These are phyloP conservation scores for Drosophila dunni DNA, from an alignment of 1,140 invertebrate species.

Conservation along the genomic window DNA sequence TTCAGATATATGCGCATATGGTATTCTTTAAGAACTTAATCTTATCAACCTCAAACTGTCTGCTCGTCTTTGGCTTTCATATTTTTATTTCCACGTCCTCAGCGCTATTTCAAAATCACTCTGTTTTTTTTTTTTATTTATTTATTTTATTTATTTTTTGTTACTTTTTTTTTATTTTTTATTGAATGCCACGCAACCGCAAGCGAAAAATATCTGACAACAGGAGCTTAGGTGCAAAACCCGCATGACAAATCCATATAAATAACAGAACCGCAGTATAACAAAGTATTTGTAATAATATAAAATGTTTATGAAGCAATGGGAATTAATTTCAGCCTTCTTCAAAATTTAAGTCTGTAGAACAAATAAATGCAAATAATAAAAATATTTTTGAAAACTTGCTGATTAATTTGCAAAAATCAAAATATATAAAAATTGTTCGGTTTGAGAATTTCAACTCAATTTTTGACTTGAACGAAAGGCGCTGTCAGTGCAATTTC, in stretches of 20 bases:
- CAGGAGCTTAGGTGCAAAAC: constrained; percentile 18
- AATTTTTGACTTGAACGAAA: neutral
- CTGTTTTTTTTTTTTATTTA: constrained; percentile 5
- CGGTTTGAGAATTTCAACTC: too few species aligned
- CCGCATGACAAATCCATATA: constrained; percentile 24
- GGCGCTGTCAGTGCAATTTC: neutral
- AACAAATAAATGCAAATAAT: too few species aligned
- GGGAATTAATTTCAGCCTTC: neutral
- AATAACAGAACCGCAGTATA: neutral
- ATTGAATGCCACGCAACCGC: constrained; percentile 18
- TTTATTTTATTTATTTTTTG: constrained; percentile 25
- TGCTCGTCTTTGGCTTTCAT: constrained; percentile 32
- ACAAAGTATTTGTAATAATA: neutral
- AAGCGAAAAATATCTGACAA: constrained; percentile 15
- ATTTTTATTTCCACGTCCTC: constrained; percentile 27
- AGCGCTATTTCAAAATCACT: constrained; percentile 5
- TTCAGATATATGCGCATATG: constrained; percentile 25
- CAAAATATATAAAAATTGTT: too few species aligned
- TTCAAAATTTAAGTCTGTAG: too few species aligned
- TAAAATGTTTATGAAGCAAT: neutral
- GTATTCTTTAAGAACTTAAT: constrained; percentile 41
- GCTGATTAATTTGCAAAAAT: too few species aligned
- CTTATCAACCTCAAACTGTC: constrained; percentile 58
- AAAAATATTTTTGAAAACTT: too few species aligned
- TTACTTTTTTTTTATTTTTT: constrained; percentile 6